A percentile compares a stretch with the other conserved stretches of the same genome.
phyloP scores from a whole-genome alignment of 2,113 vertebrate species.

The Spheniscus mendiculus region DNA sequence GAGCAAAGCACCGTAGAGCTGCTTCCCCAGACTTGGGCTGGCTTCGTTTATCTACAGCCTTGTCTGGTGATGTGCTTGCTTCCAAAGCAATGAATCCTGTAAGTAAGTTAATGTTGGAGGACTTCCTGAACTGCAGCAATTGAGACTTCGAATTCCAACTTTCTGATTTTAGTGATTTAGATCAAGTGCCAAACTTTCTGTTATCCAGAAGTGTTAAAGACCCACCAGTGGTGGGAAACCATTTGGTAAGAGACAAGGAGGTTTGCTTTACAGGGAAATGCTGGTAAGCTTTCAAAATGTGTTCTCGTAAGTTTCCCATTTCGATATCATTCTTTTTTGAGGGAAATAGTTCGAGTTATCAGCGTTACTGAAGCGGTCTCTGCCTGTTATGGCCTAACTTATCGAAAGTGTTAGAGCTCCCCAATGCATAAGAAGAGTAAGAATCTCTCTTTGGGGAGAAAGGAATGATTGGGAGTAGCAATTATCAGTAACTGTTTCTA shows the following conservation, averaged over 20 bases:
- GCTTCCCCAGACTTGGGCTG: not conserved
- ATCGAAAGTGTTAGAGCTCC: not conserved
- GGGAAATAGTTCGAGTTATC: rapidly evolving
- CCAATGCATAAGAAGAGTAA: not conserved
- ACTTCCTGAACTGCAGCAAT: not conserved
- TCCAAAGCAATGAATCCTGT: not conserved
- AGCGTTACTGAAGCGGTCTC: rapidly evolving
- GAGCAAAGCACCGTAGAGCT: not conserved
- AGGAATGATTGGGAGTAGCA: not conserved
- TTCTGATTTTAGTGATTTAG: too few relatives aligned
- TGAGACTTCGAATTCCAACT: not conserved
- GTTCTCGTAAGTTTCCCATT: not conserved
- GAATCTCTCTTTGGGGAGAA: not conserved
- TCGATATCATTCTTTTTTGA: not conserved
- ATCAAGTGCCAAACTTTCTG: too few relatives aligned
- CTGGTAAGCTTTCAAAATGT: not conserved
- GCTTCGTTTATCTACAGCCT: rapidly evolving
- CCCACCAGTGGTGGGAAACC: not conserved
- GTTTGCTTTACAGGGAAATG: not conserved
- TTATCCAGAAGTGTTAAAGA: not conserved
- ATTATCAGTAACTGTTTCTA: not conserved
- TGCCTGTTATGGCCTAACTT: rapidly evolving
- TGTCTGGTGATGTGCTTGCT: rapidly evolving
- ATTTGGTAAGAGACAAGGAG: not conserved
- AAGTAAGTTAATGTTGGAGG: not conserved